Conservation (phyloP, 2,888 invertebrate species). For the Drosophila picticornis region DNA sequence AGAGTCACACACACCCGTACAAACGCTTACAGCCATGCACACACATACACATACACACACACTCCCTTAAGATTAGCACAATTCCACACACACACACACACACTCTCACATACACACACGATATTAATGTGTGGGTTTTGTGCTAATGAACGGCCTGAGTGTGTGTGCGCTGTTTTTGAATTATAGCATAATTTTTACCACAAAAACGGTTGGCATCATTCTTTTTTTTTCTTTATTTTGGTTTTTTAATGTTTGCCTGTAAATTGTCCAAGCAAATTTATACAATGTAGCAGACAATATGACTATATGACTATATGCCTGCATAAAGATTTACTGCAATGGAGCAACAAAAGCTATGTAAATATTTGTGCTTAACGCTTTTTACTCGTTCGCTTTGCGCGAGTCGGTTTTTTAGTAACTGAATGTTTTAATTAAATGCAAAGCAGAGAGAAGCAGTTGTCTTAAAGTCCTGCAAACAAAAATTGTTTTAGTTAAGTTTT, state of each 20-base stretch:
- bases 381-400: constrained; percentile 6
- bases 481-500: not conserved
- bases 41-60: constrained; percentile 20
- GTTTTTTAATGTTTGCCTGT: constrained; percentile 51
- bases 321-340: constrained; percentile 32
- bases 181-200: constrained; percentile 77
- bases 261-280: constrained; percentile 60
- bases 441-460: constrained; percentile 1
- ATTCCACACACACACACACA: constrained; percentile 30
- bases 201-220: constrained; percentile 51
- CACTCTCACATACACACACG: constrained; percentile 6
- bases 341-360: constrained; percentile 54
- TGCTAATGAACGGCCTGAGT: constrained; percentile 68
- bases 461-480: not conserved
- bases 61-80: constrained; percentile 56
- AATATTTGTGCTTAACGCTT: constrained; percentile 45
- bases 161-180: constrained; percentile 69
- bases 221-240: constrained; percentile 5
- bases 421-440: constrained; percentile 46
- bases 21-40: too few species aligned
- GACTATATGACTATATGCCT: constrained; percentile 21
- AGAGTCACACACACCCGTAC: constrained; percentile 13
- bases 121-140: constrained; percentile 77
- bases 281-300: constrained; percentile 19
- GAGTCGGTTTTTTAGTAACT: constrained; percentile 8